Conservation (phyloP, 2,113 vertebrate genomes). For the Datnioides undecimradiatus region DNA sequence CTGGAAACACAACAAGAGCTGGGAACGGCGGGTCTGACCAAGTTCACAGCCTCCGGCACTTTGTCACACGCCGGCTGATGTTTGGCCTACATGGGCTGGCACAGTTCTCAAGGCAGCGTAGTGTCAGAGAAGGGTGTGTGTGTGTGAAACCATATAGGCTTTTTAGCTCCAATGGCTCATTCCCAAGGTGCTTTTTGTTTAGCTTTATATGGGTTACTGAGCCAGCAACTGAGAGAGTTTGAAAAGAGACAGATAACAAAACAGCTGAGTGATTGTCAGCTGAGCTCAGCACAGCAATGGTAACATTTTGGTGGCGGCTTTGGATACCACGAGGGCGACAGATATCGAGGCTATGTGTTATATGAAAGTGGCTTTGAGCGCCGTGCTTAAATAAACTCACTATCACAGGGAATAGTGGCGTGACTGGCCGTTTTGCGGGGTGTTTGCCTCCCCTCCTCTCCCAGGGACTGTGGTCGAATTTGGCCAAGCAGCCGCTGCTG, state of each 20-base stretch:
- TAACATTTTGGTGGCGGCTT: constrained; percentile 50
- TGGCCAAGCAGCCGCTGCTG: constrained; percentile 48
- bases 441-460: constrained; percentile 42
- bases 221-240: constrained; percentile 1
- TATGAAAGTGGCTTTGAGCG: constrained; percentile 58
- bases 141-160: constrained; percentile 52
- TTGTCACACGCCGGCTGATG: constrained; percentile 43
- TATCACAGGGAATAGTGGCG: constrained; percentile 54
- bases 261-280: constrained; percentile 40
- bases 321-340: constrained; percentile 52
- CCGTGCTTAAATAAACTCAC: constrained; percentile 38
- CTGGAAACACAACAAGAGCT: constrained; percentile 42
- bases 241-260: constrained; percentile 34
- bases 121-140: constrained; percentile 23
- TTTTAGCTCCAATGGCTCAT: not conserved
- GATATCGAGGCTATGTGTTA: constrained; percentile 53
- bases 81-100: constrained; percentile 46
- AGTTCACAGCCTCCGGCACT: constrained; percentile 38
- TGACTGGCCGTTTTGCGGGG: constrained; percentile 46
- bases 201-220: constrained; percentile 25
- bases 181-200: constrained; percentile 24
- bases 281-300: constrained; percentile 31
- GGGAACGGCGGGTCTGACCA: constrained; percentile 51
- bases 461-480: constrained; percentile 51
- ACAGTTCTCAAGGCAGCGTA: constrained; percentile 40